Evolutionary conservation across 1,140 invertebrate genomes (phyloP).

Genomic region (Sesamia nonagrioides): DNA sequence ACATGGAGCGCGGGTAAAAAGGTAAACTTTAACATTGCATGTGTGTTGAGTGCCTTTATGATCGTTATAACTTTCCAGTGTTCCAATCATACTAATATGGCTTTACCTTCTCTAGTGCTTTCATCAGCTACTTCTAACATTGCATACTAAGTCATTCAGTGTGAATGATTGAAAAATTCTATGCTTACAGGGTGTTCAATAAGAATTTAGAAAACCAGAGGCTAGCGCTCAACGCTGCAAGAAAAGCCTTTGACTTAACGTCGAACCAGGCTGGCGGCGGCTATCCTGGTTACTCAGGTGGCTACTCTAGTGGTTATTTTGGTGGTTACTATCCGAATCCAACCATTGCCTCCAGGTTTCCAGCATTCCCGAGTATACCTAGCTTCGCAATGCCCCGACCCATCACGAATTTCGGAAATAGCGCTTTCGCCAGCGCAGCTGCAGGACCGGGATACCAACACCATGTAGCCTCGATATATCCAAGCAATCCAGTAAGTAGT

Average conservation of each 20-base stretch:
- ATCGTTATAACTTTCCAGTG: constrained; percentile 38
- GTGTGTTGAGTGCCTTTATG: constrained; percentile 11
- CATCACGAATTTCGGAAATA: constrained; percentile 58
- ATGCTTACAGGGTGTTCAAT: constrained; percentile 79
- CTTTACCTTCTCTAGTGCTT: constrained; percentile 24
- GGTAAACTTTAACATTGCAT: constrained; percentile 18
- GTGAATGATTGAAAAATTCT: constrained; percentile 56
- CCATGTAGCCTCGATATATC: constrained; percentile 88
- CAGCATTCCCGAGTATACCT: constrained; percentile 42
- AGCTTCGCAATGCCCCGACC: constrained; percentile 15
- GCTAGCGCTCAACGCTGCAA: constrained; percentile 74
- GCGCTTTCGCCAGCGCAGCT: constrained; percentile 69
- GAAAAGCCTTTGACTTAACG: constrained; percentile 80
- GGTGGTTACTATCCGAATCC: constrained; percentile 72
- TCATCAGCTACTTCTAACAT: constrained; percentile 34
- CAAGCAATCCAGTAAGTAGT: constrained; percentile 87
- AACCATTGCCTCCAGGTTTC: constrained; percentile 68
- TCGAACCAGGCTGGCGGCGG: constrained; percentile 63
- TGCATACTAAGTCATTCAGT: constrained; percentile 25
- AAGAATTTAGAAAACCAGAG: constrained; percentile 74
- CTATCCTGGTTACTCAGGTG: neutral
- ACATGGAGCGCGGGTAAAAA: constrained; percentile 27
- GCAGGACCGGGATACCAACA: constrained; percentile 86
- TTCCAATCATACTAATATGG: constrained; percentile 39
- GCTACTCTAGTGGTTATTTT: neutral